phyloP scores from a whole-genome alignment of 2,888 invertebrate genomes.

The Branchipolynoe longqiensis region DNA sequence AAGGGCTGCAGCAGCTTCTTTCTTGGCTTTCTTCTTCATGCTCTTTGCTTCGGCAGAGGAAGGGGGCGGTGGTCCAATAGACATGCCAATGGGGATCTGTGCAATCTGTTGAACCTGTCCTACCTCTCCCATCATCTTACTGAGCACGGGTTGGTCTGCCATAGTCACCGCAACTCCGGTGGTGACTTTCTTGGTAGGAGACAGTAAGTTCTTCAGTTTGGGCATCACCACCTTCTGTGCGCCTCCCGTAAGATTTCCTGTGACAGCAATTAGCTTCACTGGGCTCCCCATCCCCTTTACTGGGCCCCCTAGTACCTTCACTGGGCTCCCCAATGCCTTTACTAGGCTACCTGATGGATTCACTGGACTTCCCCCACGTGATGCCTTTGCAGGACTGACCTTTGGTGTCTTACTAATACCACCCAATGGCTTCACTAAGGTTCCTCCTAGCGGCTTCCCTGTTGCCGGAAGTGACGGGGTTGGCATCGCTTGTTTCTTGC shows the following conservation, averaged over 20 bases:
- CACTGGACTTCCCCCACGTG: no score
- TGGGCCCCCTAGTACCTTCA: no score
- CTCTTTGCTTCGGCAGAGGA: slow-evolving; percentile 29
- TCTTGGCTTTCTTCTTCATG: slow-evolving; percentile 38
- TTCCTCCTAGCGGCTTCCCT: background rate
- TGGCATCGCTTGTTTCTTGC: slow-evolving; percentile 39
- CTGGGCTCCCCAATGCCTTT: background rate
- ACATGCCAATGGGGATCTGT: background rate
- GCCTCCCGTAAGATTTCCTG: background rate
- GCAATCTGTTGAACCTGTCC: no score
- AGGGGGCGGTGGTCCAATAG: slow-evolving; percentile 10
- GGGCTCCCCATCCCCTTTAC: no score
- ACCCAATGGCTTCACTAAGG: no score
- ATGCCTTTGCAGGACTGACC: no score
- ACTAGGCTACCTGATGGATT: no score
- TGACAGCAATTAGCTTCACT: no score
- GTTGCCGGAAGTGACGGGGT: slow-evolving; percentile 16
- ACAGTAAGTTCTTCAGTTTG: slow-evolving; percentile 3
- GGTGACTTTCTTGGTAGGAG: background rate
- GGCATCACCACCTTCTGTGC: background rate
- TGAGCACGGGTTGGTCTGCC: slow-evolving; percentile 38
- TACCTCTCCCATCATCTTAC: slow-evolving; percentile 51
- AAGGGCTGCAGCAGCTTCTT: slow-evolving; percentile 19
- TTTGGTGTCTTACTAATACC: no score
- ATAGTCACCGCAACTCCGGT: background rate